Evolutionary conservation across 2,888 invertebrate species (phyloP).

Genomic region (Eristalis arbustorum): DNA sequence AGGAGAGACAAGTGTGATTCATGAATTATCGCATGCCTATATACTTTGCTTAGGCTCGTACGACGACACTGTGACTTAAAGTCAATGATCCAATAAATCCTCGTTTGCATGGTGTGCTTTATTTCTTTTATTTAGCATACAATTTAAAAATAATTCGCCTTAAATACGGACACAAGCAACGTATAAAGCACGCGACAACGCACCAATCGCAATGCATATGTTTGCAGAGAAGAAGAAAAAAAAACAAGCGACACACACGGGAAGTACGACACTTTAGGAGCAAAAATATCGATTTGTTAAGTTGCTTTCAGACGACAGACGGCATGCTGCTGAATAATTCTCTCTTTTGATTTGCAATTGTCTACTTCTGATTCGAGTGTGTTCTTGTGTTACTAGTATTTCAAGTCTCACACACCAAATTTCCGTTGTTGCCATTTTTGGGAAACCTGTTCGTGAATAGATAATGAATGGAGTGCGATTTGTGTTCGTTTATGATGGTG

Average conservation of each 20-base stretch:
- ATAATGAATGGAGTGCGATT: slow-evolving; percentile 51
- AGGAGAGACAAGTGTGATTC: slow-evolving; percentile 41
- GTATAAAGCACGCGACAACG: slow-evolving; percentile 1
- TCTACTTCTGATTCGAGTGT: neutral
- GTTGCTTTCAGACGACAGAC: slow-evolving; percentile 17
- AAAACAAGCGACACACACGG: neutral
- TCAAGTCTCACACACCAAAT: slow-evolving; percentile 20
- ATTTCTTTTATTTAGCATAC: neutral
- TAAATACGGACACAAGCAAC: neutral
- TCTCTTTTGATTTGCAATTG: neutral
- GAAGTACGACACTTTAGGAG: slow-evolving; percentile 21
- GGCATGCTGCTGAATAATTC: slow-evolving; percentile 7
- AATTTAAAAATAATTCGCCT: slow-evolving; percentile 1
- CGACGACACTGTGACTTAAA: neutral
- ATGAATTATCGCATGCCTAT: slow-evolving; percentile 2
- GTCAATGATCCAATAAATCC: slow-evolving; percentile 46
- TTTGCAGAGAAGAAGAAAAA: neutral
- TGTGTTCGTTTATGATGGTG: neutral
- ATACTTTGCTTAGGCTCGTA: neutral
- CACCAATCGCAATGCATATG: slow-evolving; percentile 11
- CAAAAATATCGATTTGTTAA: slow-evolving; percentile 45
- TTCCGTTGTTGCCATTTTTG: slow-evolving; percentile 50
- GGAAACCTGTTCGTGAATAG: slow-evolving; percentile 61
- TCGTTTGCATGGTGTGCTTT: neutral
- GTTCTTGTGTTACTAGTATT: slow-evolving; percentile 2